Conservation (phyloP, 2,797 vertebrate species). For the Gadopsis marmoratus region DNA sequence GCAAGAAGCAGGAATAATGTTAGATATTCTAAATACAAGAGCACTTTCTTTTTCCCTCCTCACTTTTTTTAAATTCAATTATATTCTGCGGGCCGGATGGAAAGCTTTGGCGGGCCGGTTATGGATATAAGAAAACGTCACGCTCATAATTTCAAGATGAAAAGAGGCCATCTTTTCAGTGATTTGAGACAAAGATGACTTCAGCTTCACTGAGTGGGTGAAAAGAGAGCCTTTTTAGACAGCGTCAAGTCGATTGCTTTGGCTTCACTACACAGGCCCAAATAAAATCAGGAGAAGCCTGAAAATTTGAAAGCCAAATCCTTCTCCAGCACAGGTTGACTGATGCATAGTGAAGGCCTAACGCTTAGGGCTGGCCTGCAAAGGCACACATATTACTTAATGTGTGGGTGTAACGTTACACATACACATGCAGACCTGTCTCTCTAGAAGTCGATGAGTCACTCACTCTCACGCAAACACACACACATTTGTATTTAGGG, state of each 20-base stretch:
- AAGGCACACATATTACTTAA: constrained; percentile 43
- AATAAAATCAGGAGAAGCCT: constrained; percentile 56
- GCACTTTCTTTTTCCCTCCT: too few species aligned
- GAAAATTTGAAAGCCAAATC: constrained; percentile 65
- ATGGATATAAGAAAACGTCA: constrained; percentile 14
- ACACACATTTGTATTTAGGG: constrained; percentile 23
- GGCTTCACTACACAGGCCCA: constrained; percentile 53
- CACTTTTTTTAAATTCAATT: too few species aligned
- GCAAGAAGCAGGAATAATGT: too few species aligned
- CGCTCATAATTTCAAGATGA: constrained; percentile 22
- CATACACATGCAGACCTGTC: constrained; percentile 47
- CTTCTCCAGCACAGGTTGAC: constrained; percentile 37
- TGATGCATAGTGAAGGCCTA: constrained; percentile 59
- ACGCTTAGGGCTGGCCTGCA: constrained; percentile 38
- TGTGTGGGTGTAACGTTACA: constrained; percentile 53
- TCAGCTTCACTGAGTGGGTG: constrained; percentile 54
- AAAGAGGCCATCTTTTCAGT: neutral
- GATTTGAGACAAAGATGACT: constrained; percentile 41
- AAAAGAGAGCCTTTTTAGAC: constrained; percentile 50
- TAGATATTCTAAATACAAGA: too few species aligned
- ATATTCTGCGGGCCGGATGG: too few species aligned
- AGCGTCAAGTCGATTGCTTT: constrained; percentile 56
- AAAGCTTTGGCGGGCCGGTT: too few species aligned
- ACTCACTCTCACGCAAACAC: constrained; percentile 22
- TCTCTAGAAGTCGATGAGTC: constrained; percentile 57